Conservation (phyloP, 1,140 invertebrate genomes). For the Chelonus insularis region DNA sequence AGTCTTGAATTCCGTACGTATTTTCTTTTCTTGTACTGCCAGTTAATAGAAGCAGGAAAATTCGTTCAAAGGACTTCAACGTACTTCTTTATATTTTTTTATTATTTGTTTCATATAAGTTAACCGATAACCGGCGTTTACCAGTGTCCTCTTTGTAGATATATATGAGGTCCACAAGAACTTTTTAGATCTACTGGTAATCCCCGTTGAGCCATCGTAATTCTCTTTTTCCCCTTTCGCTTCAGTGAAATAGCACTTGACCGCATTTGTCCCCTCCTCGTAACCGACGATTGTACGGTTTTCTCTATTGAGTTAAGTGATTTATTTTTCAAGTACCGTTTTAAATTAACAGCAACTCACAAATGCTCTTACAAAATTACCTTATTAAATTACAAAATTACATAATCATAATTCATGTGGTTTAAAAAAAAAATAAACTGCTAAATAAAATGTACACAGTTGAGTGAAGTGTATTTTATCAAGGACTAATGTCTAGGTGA, state of each 20-base stretch:
- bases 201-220: background rate
- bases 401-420: no score
- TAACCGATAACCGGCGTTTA: background rate
- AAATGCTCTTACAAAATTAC: background rate
- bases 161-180: background rate
- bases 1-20: background rate
- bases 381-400: background rate
- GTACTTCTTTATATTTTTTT: background rate
- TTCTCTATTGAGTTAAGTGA: background rate
- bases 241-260: background rate
- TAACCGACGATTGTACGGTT: background rate
- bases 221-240: background rate
- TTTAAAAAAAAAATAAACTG: no score
- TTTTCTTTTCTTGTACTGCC: background rate
- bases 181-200: conserved; percentile 2
- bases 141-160: background rate
- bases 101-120: background rate
- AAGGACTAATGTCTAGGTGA: no score
- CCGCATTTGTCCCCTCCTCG: background rate
- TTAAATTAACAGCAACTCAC: background rate
- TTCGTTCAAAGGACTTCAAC: background rate
- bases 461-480: no score
- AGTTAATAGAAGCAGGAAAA: background rate
- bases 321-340: background rate
- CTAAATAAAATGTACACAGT: no score